Evolutionary conservation across 2,888 invertebrate genomes (phyloP).

Genomic region (Caenorhabditis becei): DNA sequence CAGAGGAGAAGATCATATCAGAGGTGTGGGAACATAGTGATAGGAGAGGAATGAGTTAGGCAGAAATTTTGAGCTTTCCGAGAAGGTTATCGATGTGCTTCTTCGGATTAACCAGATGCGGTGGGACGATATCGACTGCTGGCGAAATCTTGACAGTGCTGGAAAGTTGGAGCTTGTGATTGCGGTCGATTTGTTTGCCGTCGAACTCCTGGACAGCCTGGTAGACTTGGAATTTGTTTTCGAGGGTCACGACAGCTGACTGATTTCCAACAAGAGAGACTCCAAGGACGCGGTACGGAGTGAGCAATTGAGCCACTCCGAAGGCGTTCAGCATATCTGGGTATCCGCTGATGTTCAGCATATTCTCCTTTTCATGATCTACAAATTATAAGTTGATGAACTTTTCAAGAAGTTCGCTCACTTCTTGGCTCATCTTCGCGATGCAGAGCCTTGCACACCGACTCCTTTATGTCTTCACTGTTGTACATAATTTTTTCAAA

Average conservation of each 20-base stretch:
- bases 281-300: conserved; percentile 58
- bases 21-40: background rate
- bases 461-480: conserved; percentile 62
- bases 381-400: no score
- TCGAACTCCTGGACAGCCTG: conserved; percentile 55
- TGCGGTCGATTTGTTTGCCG: conserved; percentile 48
- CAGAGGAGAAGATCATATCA: conserved; percentile 1
- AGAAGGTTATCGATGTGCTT: conserved; percentile 22
- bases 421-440: conserved; percentile 43
- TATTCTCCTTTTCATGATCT: conserved; percentile 17
- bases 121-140: conserved; percentile 14
- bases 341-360: conserved; percentile 54
- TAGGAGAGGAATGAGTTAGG: background rate
- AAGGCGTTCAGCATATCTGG: conserved; percentile 66
- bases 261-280: conserved; percentile 45
- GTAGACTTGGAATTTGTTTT: conserved; percentile 69
- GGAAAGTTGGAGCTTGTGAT: conserved; percentile 34
- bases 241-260: conserved; percentile 64
- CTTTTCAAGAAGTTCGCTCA: no score
- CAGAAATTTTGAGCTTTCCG: conserved; percentile 38
- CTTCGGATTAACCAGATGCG: conserved; percentile 10
- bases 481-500: conserved; percentile 58
- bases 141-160: conserved; percentile 25
- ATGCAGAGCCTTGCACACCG: conserved; percentile 66
- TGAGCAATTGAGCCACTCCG: conserved; percentile 67